Base-by-base conservation (phyloP, 2,113 vertebrate genomes). In the Salvelinus namaycush region DNA sequence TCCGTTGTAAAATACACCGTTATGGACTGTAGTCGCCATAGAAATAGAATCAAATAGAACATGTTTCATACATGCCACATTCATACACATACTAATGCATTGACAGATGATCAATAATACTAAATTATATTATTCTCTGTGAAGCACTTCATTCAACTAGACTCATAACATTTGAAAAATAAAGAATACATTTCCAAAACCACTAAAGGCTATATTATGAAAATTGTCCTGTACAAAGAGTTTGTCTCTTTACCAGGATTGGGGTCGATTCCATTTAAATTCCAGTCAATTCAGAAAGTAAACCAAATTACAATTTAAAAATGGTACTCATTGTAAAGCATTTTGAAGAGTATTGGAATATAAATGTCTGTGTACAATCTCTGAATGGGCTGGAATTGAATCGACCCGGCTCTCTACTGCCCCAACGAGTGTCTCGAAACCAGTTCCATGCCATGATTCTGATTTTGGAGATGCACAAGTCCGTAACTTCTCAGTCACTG, bases 131-230 rank as follows among this genome's bases (percentile, higher is more conserved):
- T 44, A 48, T 75, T 66, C 49, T 12, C 9, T 34, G 34, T 13
- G 24, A 3, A 72, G 26, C 48, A 72, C 22, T 72, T 72, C 26
- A 39, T 65, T n/a, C 7, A 20, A 69, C 26, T 26, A 27, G 27
- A 76, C 27, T 77, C 67, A 64, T 75, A 24, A 62, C 2, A 22
- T 54, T 54, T 26, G 54, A 59, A 29, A 62, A 22, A 54, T 6
- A 57, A 14, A 24, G 9, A 67, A 62, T 64, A 51, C 13, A 65
- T 76, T 75, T 34, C 18, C 44, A 31, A 11, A 79, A 64, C 76
- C 74, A 77, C 87, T 90, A 80, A 20, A 60, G 73, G 76, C 78
- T 81, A 64, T 39, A 12, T 31, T 26, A 68, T 34, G 68, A 5
- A 83, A 76, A 82, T 86, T 86, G 51, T 8, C 49, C 13, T 31